Base-by-base conservation (phyloP, 2,797 vertebrate species). In the Antennarius maculatus region DNA sequence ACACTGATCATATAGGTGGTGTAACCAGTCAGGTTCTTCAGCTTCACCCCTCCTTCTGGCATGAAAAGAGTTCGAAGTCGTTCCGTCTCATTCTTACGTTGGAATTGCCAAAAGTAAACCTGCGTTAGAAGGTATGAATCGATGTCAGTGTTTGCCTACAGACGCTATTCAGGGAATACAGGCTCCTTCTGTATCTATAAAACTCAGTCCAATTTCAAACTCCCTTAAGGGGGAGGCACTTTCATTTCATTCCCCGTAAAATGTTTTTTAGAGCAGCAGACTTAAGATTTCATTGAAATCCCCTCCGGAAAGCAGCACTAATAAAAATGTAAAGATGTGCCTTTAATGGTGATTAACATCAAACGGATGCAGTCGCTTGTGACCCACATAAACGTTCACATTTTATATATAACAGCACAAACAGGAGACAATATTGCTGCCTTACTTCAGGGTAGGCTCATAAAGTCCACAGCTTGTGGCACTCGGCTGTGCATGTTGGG, bases 11-110 rank as follows among this genome's bases (percentile, higher is more conserved):
- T 93, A 80, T 98, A 99, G 6, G 95, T 91, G n/a, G 97, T 99
- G 86, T 97, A 99, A 4, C 97, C 95, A 0, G 96, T 98, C 74
- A 99, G 92, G 86, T 98, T 99, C 92, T 98, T 98, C 70, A 99
- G 94, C 74, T 96, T 98, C 49, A 95, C 96, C 0, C 93, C 91
- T 0, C 83, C 94, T 66, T 99, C 97, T 0, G 97, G 96, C 88
- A 98, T 92, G 92, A 99, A 98, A 0, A 99, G 93, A 0, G 97
- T 98, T 72, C 95, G 94, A 72, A 99, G 91, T 29, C 93, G 87
- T 54, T 92, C 86, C 0, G 96, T 97, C 80, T 94, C 87, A 4
- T 98, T 98, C 84, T 89, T 94, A 0, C 91, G 93, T 67, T 94
- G 92, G 43, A 93, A 95, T 85, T 99, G 96, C 96, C 97, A 98